Evolutionary conservation across 2,888 invertebrate genomes (phyloP).

Genomic region (Pterostichus madidus): DNA sequence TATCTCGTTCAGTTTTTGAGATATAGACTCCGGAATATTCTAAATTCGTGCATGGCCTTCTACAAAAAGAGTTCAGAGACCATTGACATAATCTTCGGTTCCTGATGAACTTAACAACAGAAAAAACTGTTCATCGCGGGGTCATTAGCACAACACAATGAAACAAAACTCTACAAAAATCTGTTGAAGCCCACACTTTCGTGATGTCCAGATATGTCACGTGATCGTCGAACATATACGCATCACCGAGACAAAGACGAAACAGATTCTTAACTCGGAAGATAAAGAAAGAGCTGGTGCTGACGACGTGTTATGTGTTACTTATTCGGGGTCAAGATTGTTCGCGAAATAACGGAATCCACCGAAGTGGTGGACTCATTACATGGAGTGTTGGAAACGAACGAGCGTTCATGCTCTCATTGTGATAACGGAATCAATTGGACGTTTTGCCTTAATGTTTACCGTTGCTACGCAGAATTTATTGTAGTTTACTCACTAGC

Average conservation of each 20-base stretch:
- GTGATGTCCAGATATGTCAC: conserved; percentile 27
- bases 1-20: too few relatives aligned
- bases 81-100: conserved; percentile 27
- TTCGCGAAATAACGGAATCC: conserved; percentile 33
- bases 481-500: conserved; percentile 23
- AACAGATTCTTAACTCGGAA: background rate
- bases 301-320: background rate
- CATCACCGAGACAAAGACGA: background rate
- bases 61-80: background rate
- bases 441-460: conserved; percentile 39
- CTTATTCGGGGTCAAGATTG: conserved; percentile 27
- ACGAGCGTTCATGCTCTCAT: conserved; percentile 56
- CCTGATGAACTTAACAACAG: conserved; percentile 28
- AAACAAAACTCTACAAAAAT: conserved; percentile 26
- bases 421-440: conserved; percentile 60
- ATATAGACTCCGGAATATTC: background rate
- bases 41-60: conserved; percentile 13
- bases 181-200: conserved; percentile 16
- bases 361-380: conserved; percentile 33
- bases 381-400: conserved; percentile 44
- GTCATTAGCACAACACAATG: conserved; percentile 46
- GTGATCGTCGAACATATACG: conserved; percentile 8
- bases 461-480: conserved; percentile 51
- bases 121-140: conserved; percentile 40
- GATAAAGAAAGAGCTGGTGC: conserved; percentile 1